Conservation (phyloP, 2,113 vertebrate species). For the Rattus rattus region DNA sequence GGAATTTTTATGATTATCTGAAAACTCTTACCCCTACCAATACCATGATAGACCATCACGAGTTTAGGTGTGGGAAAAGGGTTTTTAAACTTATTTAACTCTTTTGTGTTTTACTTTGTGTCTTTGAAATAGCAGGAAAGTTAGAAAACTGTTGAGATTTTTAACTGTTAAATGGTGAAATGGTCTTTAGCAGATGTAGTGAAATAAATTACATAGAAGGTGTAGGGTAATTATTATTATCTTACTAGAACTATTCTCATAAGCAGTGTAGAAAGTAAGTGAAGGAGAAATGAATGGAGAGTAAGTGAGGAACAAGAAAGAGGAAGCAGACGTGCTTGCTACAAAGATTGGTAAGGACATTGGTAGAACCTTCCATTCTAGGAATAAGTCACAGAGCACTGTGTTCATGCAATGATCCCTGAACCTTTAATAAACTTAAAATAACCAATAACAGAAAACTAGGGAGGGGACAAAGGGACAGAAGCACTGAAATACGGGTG, state of each 20-base stretch:
- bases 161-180: background rate
- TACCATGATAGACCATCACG: background rate
- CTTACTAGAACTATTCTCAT: background rate
- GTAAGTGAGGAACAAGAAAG: background rate
- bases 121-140: background rate
- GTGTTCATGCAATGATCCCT: background rate
- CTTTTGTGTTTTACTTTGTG: constrained; percentile 10
- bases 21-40: background rate
- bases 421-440: background rate
- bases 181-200: background rate
- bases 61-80: background rate
- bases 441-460: background rate
- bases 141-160: background rate
- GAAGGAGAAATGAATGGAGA: background rate
- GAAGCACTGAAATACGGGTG: background rate
- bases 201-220: background rate
- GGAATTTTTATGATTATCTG: background rate
- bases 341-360: background rate
- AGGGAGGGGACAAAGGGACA: background rate
- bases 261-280: background rate
- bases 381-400: background rate
- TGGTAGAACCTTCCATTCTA: background rate
- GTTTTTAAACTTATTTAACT: background rate
- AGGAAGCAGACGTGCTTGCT: background rate
- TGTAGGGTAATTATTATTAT: background rate